Evolutionary conservation across 2,888 invertebrate genomes (phyloP).

Genomic region (Melikaiella ostensackeni): DNA sequence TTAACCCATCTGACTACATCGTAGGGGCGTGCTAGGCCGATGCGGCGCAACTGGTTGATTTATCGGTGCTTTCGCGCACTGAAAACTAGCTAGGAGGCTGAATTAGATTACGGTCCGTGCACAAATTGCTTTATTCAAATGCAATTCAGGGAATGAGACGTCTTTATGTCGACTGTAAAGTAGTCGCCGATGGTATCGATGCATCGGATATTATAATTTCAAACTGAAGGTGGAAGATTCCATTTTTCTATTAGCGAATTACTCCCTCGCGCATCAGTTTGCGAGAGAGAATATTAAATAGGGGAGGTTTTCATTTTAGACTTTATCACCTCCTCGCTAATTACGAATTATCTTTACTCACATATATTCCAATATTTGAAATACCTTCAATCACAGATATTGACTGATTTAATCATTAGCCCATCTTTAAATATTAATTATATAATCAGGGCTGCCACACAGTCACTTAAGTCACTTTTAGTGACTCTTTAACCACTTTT

Average conservation of each 20-base stretch:
- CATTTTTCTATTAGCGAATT: constrained; percentile 16
- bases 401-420: background rate
- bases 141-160: constrained; percentile 56
- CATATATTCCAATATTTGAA: too few species aligned
- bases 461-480: too few species aligned
- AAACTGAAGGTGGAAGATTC: constrained; percentile 5
- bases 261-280: background rate
- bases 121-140: constrained; percentile 76
- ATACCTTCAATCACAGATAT: too few species aligned
- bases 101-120: constrained; percentile 73
- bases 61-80: constrained; percentile 72
- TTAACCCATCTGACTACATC: constrained; percentile 76
- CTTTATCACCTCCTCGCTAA: background rate
- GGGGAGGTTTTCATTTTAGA: background rate
- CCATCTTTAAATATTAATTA: background rate
- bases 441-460: background rate
- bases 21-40: constrained; percentile 72
- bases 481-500: too few species aligned
- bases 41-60: constrained; percentile 76
- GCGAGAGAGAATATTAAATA: background rate
- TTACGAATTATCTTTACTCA: too few species aligned
- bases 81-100: constrained; percentile 68
- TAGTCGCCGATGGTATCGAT: constrained; percentile 40
- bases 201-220: constrained; percentile 43
- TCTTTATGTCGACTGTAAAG: constrained; percentile 51